A percentile compares a stretch with the other conserved stretches of the same genome.
These are phyloP conservation scores for Gambelia wislizenii DNA, from an alignment of 2,797 vertebrate species.

Conservation along the genomic window DNA sequence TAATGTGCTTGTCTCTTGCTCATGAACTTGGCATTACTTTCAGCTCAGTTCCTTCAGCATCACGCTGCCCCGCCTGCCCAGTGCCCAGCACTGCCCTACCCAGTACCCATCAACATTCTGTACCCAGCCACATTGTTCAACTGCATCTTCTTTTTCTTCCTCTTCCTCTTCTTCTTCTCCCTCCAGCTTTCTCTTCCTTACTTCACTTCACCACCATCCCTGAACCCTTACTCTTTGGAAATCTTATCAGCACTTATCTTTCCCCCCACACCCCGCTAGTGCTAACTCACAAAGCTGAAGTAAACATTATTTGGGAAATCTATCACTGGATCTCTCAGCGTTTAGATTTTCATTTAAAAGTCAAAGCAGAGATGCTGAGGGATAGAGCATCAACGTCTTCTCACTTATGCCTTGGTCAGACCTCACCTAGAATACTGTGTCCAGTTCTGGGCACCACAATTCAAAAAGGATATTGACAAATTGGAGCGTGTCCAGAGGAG, in stretches of 20 bases:
- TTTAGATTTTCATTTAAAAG: background rate
- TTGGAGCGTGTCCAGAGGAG: no score
- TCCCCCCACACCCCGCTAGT: background rate
- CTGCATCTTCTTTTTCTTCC: background rate
- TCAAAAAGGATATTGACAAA: no score
- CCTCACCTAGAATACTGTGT: no score
- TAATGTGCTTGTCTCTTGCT: slow-evolving; percentile 28
- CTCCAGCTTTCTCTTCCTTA: background rate
- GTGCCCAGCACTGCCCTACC: slow-evolving; percentile 38
- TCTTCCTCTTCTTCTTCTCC: no score
- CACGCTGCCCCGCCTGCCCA: slow-evolving; percentile 62
- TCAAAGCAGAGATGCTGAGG: background rate
- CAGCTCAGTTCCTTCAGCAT: slow-evolving; percentile 72
- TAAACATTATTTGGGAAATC: background rate
- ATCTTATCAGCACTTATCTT: background rate
- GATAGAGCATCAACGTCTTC: background rate
- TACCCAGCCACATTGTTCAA: background rate
- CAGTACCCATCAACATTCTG: slow-evolving; percentile 26
- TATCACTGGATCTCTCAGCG: background rate
- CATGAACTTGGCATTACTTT: slow-evolving; percentile 70
- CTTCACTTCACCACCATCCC: background rate
- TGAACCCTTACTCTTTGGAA: background rate
- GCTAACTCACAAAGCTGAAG: background rate
- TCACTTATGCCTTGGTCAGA: no score
- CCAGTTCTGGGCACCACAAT: no score